Evolutionary conservation across 2,888 invertebrate species (phyloP).

Genomic region (Eristalis pertinax): DNA sequence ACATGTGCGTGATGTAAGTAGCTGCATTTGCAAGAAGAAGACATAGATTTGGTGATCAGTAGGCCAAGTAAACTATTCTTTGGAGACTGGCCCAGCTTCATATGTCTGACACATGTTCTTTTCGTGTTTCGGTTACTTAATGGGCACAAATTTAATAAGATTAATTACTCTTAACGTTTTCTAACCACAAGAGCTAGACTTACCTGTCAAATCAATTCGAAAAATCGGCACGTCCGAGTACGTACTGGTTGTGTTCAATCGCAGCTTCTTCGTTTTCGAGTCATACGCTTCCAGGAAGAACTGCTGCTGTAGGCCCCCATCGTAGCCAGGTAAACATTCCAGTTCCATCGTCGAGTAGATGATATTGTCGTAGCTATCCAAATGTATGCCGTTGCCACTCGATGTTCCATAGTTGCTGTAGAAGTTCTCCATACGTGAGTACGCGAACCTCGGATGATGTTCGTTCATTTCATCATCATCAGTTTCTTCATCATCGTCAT

Average conservation of each 20-base stretch:
- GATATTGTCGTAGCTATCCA: constrained; percentile 81
- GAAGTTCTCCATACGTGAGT: constrained; percentile 80
- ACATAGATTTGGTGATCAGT: too few species aligned
- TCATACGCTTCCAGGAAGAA: constrained; percentile 93
- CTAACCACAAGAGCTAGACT: constrained; percentile 64
- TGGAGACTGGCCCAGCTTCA: too few species aligned
- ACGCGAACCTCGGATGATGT: constrained; percentile 76
- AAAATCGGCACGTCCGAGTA: constrained; percentile 85
- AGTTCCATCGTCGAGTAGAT: constrained; percentile 85
- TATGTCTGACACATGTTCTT: too few species aligned
- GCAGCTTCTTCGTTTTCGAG: constrained; percentile 86
- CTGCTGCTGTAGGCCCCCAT: constrained; percentile 93
- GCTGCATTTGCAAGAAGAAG: too few species aligned
- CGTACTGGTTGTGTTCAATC: constrained; percentile 87
- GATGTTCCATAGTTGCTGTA: constrained; percentile 78
- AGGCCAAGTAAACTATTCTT: too few species aligned
- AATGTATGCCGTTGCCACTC: constrained; percentile 75
- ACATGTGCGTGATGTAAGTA: too few species aligned
- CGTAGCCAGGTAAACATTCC: constrained; percentile 93
- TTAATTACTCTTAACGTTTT: too few species aligned
- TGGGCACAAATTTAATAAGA: too few species aligned
- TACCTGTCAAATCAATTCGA: constrained; percentile 82
- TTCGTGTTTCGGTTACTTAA: too few species aligned
- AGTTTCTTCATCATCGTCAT: constrained; percentile 73
- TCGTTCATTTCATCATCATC: constrained; percentile 68